phyloP scores from a whole-genome alignment of 2,888 invertebrate genomes.

The Scaptodrosophila latifasciaeformis region DNA sequence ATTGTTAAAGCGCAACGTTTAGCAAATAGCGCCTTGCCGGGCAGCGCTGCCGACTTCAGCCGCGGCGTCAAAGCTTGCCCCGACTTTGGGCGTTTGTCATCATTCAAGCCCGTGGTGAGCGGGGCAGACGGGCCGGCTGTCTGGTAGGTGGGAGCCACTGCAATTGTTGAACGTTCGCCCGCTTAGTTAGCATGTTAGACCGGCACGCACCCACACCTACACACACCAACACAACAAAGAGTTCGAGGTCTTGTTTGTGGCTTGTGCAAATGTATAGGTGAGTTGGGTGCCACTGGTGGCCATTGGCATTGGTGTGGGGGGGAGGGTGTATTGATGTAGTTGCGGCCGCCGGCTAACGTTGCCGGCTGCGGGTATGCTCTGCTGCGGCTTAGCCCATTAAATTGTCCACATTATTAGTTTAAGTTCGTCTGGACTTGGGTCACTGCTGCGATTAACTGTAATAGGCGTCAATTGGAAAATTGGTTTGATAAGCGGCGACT shows the following conservation, averaged over 20 bases:
- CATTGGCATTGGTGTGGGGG: no score
- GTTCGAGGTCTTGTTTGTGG: no score
- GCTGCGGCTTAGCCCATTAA: constrained; percentile 65
- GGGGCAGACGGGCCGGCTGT: background rate
- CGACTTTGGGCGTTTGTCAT: background rate
- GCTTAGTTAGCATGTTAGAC: constrained; percentile 38
- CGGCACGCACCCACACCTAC: constrained; percentile 2
- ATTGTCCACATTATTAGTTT: constrained; percentile 66
- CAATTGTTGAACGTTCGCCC: constrained; percentile 11
- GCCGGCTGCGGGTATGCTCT: constrained; percentile 35
- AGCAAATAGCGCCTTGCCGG: no score
- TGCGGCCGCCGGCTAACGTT: no score
- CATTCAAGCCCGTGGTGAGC: no score
- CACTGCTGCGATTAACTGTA: constrained; percentile 65
- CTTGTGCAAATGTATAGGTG: background rate
- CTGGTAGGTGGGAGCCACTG: background rate
- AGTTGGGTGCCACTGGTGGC: no score
- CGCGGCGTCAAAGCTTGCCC: constrained; percentile 14
- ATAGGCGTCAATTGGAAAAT: constrained; percentile 68
- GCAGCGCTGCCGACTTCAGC: constrained; percentile 7
- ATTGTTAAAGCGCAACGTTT: constrained; percentile 45
- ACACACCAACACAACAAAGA: background rate
- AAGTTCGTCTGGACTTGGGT: constrained; percentile 68
- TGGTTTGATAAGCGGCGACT: constrained; percentile 52
- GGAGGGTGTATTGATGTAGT: no score